Base-by-base conservation (phyloP, 2,888 invertebrate species). In the Prosapia bicincta region DNA sequence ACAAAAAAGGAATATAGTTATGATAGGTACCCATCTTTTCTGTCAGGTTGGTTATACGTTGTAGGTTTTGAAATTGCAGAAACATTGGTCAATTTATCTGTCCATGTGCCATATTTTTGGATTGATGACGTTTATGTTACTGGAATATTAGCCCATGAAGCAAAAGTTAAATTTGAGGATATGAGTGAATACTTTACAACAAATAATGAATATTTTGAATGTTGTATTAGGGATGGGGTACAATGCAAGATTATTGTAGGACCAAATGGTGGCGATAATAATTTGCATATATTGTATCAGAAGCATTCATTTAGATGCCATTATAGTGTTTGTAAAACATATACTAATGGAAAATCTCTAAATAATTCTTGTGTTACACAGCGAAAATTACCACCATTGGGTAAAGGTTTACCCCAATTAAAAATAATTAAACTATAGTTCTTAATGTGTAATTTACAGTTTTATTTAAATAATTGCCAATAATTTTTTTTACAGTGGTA, bases 41-140 rank as follows among this genome's bases (percentile, higher is more conserved):
- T 94, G 9, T 94, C 94, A 5, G 95, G 95, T 0, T 95, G 95
- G 95, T 88, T 94, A 81, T 96, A 96, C 80, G 86, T 94, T 0
- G 92, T 93, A 1, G 93, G 91, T 75, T 88, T 90, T 0, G 85
- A 88, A 78, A 88, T 90, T 1, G 92, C 91, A 0, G 82, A 83
- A 23, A 85, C 85, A 24, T 82, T 97, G 71, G 86, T 89, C 25
- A 82, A 86, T 2, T 86, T 88, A 79, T 88, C 90, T 0, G 83
- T 85, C 30, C 83, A 85, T 38, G 85, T 89, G n/a, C 86, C 88
- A 23, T 93, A 91, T 81, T 96, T 97, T 85, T 97, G 97, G 96
- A 95, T 97, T 77, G 97, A 97, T 83, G 97, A 97, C 83, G 91
- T 94, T 67, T 93, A 91, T 83, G 85, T 97, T 0, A 97, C 96